Base-by-base conservation (phyloP, 1,140 invertebrate species). In the Zaprionus ornatus region DNA sequence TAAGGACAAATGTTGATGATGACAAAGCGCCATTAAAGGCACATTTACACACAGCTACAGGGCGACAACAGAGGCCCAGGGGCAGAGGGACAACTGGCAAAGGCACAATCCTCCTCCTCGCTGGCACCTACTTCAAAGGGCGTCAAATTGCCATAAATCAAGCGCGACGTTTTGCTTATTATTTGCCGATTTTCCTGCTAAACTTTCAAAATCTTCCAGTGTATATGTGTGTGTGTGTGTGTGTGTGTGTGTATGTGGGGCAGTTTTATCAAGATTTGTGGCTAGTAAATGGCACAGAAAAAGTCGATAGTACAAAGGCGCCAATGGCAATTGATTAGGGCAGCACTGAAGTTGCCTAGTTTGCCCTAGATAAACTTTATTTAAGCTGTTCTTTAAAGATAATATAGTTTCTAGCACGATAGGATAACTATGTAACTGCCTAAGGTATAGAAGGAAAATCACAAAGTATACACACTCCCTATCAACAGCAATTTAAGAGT, bases 1-100 rank as follows among this genome's bases (percentile, higher is more conserved):
- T 79, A 77, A 85, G 85, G 85, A 88, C 85, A 88, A 88, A 88
- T 88, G 85, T 88, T 88, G 85, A 88, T 88, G 85, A 88, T 88
- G 85, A 88, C 85, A 88, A 88, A 88, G 85, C 78, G 85, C 85
- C 85, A 88, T 88, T 90, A 88, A 88, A 85, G 79, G 75, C 72
- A 74, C 85, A 88, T 88, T 88, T 85, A 81, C 85, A 88, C 84
- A 84, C 23, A 48, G 9, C 45, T 17, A 61, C 63, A 76, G 40
- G 35, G 40, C 5, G n/a, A 45, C 15, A 45, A n/a, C 6, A n/a
- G 2, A 7, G 7, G n/a, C 1, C n/a, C n/a, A 42, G n/a, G 7
- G 40, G n/a, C 65, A 32, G 35, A 23, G 60, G 55, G 35, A 48
- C 42, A 52, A 27, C 27, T 17, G 13, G 42, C 17, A 10, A 17